Evolutionary conservation across 2,888 invertebrate genomes (phyloP), one percentile per base, ranked within the genome.

Genomic region (Koerneria pararmatus): DNA sequence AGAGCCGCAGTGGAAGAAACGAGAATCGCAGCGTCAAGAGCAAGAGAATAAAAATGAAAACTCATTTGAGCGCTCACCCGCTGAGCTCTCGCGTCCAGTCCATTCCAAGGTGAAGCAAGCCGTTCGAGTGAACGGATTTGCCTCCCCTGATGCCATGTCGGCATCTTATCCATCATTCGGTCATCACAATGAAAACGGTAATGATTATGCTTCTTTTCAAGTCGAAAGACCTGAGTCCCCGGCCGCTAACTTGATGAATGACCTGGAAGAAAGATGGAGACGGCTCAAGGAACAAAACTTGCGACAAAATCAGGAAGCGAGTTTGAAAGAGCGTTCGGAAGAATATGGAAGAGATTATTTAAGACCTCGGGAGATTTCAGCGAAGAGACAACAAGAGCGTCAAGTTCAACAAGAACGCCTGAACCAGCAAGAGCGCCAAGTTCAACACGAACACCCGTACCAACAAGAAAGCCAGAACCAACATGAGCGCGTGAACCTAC

Each of bases 121-220:
- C 3, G 65, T 57, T 15, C 70, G 69, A 35, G 69, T 37, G 65
- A 73, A 46, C 71, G 74, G 74, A n/a, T 73, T 73, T 66, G 71
- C 66, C 5, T 24, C 31, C 11, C 46, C 11, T n/a, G 64, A 64
- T 41, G 54, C 37, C n/a, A 64, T 64, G 64, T 48, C 56, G 2
- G 8, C 32, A 27, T 56, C 64, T 0, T 64, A 41, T 56, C 64
- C 64, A 27, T 29, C 49, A 4, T 58, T 15, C 22, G 15, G 27
- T 6, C 48, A 64, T 8, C 54, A 64, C 31, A n/a, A n/a, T n/a
- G n/a, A n/a, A n/a, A n/a, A n/a, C n/a, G n/a, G n/a, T n/a, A n/a
- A n/a, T n/a, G n/a, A n/a, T n/a, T n/a, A n/a, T n/a, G n/a, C n/a
- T n/a, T n/a, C n/a, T n/a, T n/a, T n/a, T n/a, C n/a, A n/a, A n/a